phyloP scores from a whole-genome alignment of 2,113 vertebrate genomes.

The Diadophis punctatus region DNA sequence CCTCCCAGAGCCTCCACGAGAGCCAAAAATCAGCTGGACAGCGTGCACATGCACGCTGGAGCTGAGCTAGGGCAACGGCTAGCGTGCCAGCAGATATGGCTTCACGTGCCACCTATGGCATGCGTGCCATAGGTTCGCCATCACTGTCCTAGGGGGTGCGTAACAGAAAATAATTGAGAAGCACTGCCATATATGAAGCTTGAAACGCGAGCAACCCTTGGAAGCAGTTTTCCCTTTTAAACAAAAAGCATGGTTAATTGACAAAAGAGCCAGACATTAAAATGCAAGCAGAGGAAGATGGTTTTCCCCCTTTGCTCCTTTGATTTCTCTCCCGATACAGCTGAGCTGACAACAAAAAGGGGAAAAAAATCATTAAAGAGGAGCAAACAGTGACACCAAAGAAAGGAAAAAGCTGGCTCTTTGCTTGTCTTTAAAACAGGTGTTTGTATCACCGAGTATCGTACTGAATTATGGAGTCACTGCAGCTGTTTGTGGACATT shows the following conservation, averaged over 20 bases:
- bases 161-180: too few relatives aligned
- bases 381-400: background rate
- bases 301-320: background rate
- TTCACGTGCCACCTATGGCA: too few relatives aligned
- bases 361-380: slow-evolving; percentile 45
- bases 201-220: slow-evolving; percentile 15
- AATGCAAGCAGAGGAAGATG: slow-evolving; percentile 36
- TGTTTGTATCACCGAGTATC: slow-evolving; percentile 34
- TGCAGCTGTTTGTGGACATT: slow-evolving; percentile 57
- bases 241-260: slow-evolving; percentile 42
- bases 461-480: slow-evolving; percentile 41
- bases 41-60: too few relatives aligned
- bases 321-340: slow-evolving; percentile 36
- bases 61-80: too few relatives aligned
- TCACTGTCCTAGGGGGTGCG: too few relatives aligned
- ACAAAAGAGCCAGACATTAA: slow-evolving; percentile 40
- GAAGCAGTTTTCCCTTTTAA: slow-evolving; percentile 42
- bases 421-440: slow-evolving; percentile 45
- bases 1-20: too few relatives aligned
- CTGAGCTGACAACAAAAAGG: slow-evolving; percentile 44
- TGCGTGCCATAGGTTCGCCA: too few relatives aligned
- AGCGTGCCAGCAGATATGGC: too few relatives aligned
- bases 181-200: too few relatives aligned
- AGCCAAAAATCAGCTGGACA: too few relatives aligned
- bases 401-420: slow-evolving; percentile 30